Conservation (phyloP, 2,888 invertebrate genomes). For the Pilophorus perplexus region DNA sequence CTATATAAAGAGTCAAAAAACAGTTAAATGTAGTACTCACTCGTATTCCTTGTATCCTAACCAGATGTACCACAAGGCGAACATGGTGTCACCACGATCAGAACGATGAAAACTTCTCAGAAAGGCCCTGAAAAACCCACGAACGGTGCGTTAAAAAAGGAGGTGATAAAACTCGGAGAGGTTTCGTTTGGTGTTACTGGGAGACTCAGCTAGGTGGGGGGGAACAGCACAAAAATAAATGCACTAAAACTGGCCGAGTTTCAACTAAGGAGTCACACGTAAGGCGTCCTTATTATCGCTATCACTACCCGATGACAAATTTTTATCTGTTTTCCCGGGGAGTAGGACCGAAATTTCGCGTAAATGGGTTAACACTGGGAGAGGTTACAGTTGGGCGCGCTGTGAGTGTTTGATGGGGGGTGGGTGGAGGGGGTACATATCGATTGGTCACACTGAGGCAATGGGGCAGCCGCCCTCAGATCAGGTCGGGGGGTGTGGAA, state of each 20-base stretch:
- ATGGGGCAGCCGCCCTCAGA: neutral
- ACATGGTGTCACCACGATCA: no score
- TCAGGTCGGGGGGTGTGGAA: neutral
- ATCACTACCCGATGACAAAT: neutral
- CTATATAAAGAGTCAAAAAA: constrained; percentile 35
- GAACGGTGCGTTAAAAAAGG: constrained; percentile 8
- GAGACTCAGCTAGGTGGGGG: neutral
- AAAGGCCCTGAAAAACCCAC: constrained; percentile 16
- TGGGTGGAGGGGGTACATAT: no score
- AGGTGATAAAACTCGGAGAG: constrained; percentile 27
- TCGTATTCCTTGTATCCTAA: constrained; percentile 54
- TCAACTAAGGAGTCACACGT: no score
- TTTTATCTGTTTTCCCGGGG: neutral
- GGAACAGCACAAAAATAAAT: constrained; percentile 29
- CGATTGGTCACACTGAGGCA: constrained; percentile 22
- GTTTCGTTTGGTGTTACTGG: constrained; percentile 9
- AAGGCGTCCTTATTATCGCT: constrained; percentile 6
- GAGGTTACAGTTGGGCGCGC: constrained; percentile 19
- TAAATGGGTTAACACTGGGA: constrained; percentile 4
- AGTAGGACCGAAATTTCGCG: neutral
- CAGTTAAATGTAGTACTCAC: constrained; percentile 50
- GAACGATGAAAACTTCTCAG: no score
- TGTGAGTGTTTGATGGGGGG: neutral
- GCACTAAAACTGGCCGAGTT: constrained; percentile 15
- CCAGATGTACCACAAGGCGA: constrained; percentile 54